Evolutionary conservation across 2,113 vertebrate species (phyloP), one percentile per base, ranked within the genome.

Genomic region (Vireo altiloquus): DNA sequence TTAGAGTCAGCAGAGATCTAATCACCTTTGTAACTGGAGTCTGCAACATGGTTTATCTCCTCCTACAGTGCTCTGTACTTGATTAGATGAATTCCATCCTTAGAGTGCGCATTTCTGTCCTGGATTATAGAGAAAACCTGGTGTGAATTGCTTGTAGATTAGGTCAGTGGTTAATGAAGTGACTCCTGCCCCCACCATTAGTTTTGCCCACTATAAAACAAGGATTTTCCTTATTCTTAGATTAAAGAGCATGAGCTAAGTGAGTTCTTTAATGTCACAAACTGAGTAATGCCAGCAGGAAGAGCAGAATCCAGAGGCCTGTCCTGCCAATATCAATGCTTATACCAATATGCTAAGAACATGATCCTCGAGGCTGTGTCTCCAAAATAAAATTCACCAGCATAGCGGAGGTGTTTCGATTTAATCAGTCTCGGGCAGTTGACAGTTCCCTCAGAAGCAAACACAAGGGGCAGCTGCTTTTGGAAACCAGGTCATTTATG

Each of bases 1-100:
- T 86, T 35, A 44, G 83, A 95, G 72, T 63, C 89, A 90, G 69
- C 21, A 19, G 53, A 93, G 86, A 94, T 94, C 72, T 96, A 93
- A 96, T 96, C 82, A 92, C 72, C 76, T 89, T 92, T 78, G 72
- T 78, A 76, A 40, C 64, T 17, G 49, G 64, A 93, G 86, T 49
- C 82, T 92, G 77, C 89, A 78, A 27, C 11, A 4, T 71, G 52
- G n/a, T 89, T 94, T 92, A 91, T 95, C 91, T 95, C 82, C 71
- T 92, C 60, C 69, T 78, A 23, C n/a, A 53, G 59, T 69, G 54
- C 19, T 31, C 4, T 42, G 66, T 65, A 59, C 35, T 94, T 94
- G 64, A 81, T 95, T 53, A 89, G 86, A 84, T 84, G 71, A 86
- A 86, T 83, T 44, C 64, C 72, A 52, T 70, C 86, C 69, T 92